These are phyloP conservation scores for Tinamus major DNA, from an alignment of 2,797 vertebrate species.

Conservation along the genomic window DNA sequence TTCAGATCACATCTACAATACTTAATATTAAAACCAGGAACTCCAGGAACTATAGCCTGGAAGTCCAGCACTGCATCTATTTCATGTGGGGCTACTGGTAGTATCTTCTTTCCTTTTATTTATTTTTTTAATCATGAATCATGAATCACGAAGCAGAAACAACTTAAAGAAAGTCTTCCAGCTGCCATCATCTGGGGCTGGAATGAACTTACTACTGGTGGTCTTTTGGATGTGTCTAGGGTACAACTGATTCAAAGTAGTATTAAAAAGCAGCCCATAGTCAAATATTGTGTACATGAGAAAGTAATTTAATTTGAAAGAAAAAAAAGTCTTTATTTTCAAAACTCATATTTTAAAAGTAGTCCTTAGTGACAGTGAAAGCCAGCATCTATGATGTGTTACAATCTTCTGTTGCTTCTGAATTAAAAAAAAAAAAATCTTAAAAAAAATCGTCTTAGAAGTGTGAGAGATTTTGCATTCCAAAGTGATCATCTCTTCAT, in stretches of 20 bases:
- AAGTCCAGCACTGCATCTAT: background rate
- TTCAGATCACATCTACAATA: background rate
- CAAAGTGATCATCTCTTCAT: conserved; percentile 22
- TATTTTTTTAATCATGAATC: background rate
- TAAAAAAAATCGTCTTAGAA: background rate
- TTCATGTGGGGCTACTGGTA: background rate
- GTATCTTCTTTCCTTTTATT: background rate
- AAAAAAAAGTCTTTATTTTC: conserved; percentile 26
- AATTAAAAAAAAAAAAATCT: conserved; percentile 2
- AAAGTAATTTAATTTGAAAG: background rate
- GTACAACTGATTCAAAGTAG: background rate
- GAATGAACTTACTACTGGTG: background rate
- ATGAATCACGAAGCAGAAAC: background rate
- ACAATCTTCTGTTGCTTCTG: conserved; percentile 56
- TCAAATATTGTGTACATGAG: background rate
- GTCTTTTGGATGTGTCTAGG: background rate
- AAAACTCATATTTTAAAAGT: conserved; percentile 11
- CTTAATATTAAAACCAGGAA: background rate
- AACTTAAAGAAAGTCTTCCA: background rate
- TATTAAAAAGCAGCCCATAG: background rate
- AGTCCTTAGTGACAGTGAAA: conserved; percentile 33
- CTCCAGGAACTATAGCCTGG: background rate
- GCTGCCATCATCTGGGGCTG: background rate
- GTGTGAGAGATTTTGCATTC: conserved; percentile 42
- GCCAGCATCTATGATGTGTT: conserved; percentile 38